These are phyloP conservation scores for Todus mexicanus DNA, from an alignment of 2,797 vertebrate species.

Conservation along the genomic window DNA sequence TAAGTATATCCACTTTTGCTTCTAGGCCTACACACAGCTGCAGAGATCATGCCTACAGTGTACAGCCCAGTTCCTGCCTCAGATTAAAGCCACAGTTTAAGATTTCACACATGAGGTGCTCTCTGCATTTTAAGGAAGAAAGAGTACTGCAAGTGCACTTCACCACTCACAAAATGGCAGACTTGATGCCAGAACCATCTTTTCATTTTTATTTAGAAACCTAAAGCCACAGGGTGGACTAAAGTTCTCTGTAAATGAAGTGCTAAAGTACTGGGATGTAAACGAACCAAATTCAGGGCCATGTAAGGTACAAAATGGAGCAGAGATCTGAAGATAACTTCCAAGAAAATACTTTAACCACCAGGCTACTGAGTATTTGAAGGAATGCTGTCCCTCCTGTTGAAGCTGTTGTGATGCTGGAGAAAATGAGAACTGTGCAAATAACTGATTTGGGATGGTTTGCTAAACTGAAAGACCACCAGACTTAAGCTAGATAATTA, in stretches of 20 bases:
- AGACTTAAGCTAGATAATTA: constrained; percentile 12
- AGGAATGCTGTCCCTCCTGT: background rate
- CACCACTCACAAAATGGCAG: background rate
- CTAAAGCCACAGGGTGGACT: background rate
- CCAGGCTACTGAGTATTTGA: background rate
- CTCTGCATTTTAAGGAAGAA: background rate
- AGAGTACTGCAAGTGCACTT: background rate
- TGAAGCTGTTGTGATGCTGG: background rate
- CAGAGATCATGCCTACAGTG: background rate
- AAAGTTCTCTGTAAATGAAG: background rate
- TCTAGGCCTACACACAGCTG: background rate
- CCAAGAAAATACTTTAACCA: background rate
- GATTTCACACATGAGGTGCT: background rate
- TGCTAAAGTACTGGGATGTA: background rate
- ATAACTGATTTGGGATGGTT: background rate
- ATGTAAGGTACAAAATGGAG: background rate
- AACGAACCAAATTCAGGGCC: background rate
- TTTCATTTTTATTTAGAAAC: background rate
- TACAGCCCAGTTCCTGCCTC: background rate
- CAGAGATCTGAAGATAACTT: background rate
- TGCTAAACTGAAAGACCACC: background rate
- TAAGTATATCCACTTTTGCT: background rate
- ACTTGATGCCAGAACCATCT: background rate
- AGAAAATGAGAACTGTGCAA: background rate
- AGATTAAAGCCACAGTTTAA: background rate